Evolutionary conservation across 1,140 invertebrate genomes (phyloP).

Genomic region (Tetramorium parvispinum): DNA sequence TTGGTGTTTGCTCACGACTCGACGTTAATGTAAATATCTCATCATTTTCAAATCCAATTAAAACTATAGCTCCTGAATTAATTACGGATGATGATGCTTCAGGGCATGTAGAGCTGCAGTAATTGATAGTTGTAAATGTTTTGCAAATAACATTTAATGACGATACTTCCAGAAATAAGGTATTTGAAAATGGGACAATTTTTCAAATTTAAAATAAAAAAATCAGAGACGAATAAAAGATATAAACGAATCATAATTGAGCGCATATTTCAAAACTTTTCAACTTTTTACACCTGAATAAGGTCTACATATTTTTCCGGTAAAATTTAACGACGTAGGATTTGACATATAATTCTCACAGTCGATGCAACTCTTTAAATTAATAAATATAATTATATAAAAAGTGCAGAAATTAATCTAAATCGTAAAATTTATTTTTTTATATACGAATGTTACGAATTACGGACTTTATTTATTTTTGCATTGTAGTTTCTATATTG

Average conservation of each 20-base stretch:
- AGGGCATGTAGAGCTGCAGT: no score
- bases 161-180: not conserved
- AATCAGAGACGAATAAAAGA: not conserved
- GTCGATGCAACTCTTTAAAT: not conserved
- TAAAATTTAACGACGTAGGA: not conserved
- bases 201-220: not conserved
- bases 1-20: not conserved
- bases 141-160: not conserved
- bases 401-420: not conserved
- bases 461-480: not conserved
- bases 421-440: not conserved
- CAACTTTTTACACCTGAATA: not conserved
- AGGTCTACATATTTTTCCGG: no score
- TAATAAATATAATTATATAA: not conserved
- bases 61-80: constrained; percentile 8
- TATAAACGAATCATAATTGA: not conserved
- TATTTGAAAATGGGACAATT: not conserved
- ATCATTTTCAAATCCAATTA: constrained; percentile 25
- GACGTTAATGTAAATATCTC: constrained; percentile 27
- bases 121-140: not conserved
- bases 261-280: not conserved
- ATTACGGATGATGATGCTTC: constrained; percentile 24
- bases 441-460: not conserved
- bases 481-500: not conserved
- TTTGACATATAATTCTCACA: not conserved